Evolutionary conservation across 2,113 vertebrate species (phyloP).

Genomic region (Phylloscopus trochiloides): DNA sequence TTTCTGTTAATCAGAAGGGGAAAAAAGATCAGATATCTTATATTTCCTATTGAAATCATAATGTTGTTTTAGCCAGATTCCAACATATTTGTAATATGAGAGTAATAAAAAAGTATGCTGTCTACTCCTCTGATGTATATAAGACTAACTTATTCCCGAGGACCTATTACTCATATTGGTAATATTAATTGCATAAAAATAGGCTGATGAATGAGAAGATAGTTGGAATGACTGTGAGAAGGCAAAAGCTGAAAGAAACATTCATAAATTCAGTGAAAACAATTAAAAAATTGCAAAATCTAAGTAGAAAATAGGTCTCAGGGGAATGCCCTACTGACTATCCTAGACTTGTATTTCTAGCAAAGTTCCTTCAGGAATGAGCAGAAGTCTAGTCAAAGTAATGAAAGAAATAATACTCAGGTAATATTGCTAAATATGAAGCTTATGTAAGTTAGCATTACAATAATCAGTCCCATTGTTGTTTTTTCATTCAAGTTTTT

Average conservation of each 20-base stretch:
- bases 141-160: neutral
- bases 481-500: neutral
- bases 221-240: neutral
- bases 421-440: neutral
- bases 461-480: neutral
- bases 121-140: neutral
- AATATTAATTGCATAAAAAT: neutral
- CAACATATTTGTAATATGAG: neutral
- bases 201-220: neutral
- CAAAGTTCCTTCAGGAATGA: neutral
- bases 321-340: neutral
- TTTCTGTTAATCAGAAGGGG: neutral
- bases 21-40: neutral
- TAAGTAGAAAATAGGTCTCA: neutral
- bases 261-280: neutral
- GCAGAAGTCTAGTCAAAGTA: neutral
- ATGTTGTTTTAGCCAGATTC: neutral
- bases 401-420: neutral
- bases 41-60: neutral
- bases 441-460: neutral
- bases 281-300: neutral
- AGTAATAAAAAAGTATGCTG: neutral
- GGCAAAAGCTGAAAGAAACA: neutral
- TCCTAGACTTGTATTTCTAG: neutral
- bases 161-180: neutral